Evolutionary conservation across 2,113 vertebrate species (phyloP).

Genomic region (Triplophysa rosa): DNA sequence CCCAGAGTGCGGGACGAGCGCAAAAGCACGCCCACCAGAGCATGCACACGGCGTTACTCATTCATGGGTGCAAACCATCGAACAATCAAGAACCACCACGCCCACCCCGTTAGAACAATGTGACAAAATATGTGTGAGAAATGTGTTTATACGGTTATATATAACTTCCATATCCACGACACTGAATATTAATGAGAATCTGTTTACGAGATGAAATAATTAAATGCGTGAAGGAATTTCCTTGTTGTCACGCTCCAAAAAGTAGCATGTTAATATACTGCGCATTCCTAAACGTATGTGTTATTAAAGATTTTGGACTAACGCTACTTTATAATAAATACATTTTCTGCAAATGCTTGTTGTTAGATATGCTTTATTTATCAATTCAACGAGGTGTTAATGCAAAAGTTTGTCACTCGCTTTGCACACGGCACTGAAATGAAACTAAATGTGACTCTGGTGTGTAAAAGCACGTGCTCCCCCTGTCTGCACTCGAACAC

Average conservation of each 20-base stretch:
- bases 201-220: not conserved
- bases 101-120: not conserved
- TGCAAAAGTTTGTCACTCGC: not conserved
- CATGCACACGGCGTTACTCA: slow-evolving; percentile 45
- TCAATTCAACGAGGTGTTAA: not conserved
- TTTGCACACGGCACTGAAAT: slow-evolving; percentile 13
- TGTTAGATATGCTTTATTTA: not conserved
- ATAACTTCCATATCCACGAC: not conserved
- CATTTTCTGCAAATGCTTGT: too few species aligned
- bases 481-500: slow-evolving; percentile 31
- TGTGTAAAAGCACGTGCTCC: slow-evolving; percentile 2
- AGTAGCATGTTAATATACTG: too few species aligned
- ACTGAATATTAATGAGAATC: not conserved
- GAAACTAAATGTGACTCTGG: not conserved
- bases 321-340: not conserved
- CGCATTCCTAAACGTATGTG: too few species aligned
- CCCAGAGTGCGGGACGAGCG: slow-evolving; percentile 58
- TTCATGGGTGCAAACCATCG: slow-evolving; percentile 47
- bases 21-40: slow-evolving; percentile 59
- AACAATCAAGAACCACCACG: slow-evolving; percentile 18
- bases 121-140: not conserved
- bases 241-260: too few species aligned
- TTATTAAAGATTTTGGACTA: too few species aligned
- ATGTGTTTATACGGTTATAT: slow-evolving; percentile 16
- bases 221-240: too few species aligned